These are phyloP conservation scores for Hypocryptadius cinnamomeus DNA, from an alignment of 2,113 vertebrate species.

Conservation along the genomic window DNA sequence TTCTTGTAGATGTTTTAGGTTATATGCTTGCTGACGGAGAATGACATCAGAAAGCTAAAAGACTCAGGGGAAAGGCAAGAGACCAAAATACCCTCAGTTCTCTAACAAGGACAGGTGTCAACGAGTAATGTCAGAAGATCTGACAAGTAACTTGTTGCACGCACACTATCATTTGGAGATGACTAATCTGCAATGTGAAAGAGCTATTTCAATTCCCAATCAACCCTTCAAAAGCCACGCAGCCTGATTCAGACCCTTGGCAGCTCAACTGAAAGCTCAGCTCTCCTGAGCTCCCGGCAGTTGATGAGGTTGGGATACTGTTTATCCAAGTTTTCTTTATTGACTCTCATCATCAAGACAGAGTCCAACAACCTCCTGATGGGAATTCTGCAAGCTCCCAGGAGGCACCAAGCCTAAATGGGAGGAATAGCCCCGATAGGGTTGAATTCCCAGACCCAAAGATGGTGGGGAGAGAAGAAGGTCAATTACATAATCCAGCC, in stretches of 20 bases:
- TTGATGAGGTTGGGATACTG: neutral
- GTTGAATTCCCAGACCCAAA: neutral
- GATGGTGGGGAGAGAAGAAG: neutral
- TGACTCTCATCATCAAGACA: neutral
- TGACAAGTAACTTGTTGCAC: neutral
- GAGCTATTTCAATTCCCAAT: slow-evolving; percentile 6
- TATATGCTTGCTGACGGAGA: neutral
- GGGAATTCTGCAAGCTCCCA: neutral
- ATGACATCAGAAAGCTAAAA: neutral
- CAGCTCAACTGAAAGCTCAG: neutral
- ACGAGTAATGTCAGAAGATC: neutral
- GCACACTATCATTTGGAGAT: neutral
- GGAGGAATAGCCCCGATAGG: neutral
- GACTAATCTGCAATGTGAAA: slow-evolving; percentile 5
- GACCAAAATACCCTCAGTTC: neutral
- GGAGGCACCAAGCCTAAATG: neutral
- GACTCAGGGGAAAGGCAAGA: neutral
- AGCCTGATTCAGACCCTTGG: neutral
- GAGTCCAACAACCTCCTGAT: neutral
- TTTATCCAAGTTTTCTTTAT: neutral
- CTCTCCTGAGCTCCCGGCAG: neutral
- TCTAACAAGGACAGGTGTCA: neutral
- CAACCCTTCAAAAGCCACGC: neutral
- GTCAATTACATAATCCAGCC: neutral
- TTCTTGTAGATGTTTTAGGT: no score